These are phyloP conservation scores for Sisor rabdophorus DNA, from an alignment of 2,113 vertebrate genomes.

Conservation along the genomic window DNA sequence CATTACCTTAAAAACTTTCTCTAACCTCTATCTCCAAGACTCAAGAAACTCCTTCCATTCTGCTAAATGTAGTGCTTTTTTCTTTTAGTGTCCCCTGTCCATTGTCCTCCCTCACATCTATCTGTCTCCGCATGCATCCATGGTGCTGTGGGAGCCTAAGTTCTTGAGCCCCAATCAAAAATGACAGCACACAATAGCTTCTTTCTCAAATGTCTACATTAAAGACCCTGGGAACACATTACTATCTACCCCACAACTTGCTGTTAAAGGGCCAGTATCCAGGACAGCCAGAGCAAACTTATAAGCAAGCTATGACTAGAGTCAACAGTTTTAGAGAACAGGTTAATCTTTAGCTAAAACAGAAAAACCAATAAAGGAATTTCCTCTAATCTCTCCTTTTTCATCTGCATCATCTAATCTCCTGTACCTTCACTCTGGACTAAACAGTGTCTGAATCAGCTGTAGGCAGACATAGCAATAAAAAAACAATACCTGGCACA, in stretches of 20 bases:
- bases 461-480: constrained; percentile 44
- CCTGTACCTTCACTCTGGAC: neutral
- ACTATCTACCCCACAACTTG: constrained; percentile 51
- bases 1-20: neutral
- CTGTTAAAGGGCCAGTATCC: constrained; percentile 62
- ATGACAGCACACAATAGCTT: constrained; percentile 65
- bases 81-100: constrained; percentile 24
- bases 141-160: constrained; percentile 62
- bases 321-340: constrained; percentile 39
- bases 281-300: constrained; percentile 35
- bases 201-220: constrained; percentile 73
- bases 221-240: constrained; percentile 74
- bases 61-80: neutral
- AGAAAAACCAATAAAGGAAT: constrained; percentile 49
- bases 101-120: constrained; percentile 32
- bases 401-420: constrained; percentile 25
- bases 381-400: neutral
- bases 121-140: constrained; percentile 28
- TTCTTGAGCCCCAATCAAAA: constrained; percentile 67
- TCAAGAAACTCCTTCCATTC: constrained; percentile 14
- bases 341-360: constrained; percentile 15
- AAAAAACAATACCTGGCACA: constrained; percentile 10
- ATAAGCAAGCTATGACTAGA: neutral
- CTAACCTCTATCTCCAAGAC: neutral
- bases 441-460: constrained; percentile 46